Base-by-base conservation (phyloP, 2,888 invertebrate species). In the Bombylius discolor region DNA sequence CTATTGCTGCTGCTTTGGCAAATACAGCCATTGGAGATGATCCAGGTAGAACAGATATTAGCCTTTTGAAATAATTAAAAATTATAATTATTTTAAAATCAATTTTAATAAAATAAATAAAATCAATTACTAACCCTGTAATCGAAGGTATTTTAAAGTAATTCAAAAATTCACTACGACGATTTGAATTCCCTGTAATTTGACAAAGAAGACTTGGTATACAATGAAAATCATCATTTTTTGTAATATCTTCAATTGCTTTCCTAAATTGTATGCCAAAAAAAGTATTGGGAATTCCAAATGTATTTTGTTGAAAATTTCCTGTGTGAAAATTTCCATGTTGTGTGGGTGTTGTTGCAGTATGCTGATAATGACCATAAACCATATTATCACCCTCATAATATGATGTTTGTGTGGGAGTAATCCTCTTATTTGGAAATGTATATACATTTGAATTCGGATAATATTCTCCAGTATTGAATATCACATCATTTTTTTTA, bases 121-220 rank as follows among this genome's bases (percentile, higher is more conserved):
- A 13, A n/a, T 7, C 12, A 46, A 52, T 51, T 51, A 69, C 71
- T 69, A 64, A 74, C 74, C 71, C 69, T 62, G 72, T 66, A 63
- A 74, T 68, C 58, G 70, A 66, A 44, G 73, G 74, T 55, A 72
- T 69, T 58, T 69, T 73, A 59, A 73, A 64, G 64, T 72, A 71
- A 59, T 64, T 60, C 31, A 73, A 72, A 62, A 73, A 63, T 63
- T 71, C 68, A 57, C 68, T 68, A 62, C 73, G 68, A 63, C 69
- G 66, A 58, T 69, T 68, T 63, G 72, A 73, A 59, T 78, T 74
- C 64, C 81, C 74, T 51, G 87, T 84, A 53, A 87, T 80, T 71
- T 89, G 89, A 63, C 87, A 87, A 52, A 88, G 74, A 58, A 88
- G 73, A 63, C 84, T 76, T 0, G 86, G 82, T 39, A 87, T 83